Base-by-base conservation (phyloP, 1,140 invertebrate species). In the Protaetia brevitarsis region DNA sequence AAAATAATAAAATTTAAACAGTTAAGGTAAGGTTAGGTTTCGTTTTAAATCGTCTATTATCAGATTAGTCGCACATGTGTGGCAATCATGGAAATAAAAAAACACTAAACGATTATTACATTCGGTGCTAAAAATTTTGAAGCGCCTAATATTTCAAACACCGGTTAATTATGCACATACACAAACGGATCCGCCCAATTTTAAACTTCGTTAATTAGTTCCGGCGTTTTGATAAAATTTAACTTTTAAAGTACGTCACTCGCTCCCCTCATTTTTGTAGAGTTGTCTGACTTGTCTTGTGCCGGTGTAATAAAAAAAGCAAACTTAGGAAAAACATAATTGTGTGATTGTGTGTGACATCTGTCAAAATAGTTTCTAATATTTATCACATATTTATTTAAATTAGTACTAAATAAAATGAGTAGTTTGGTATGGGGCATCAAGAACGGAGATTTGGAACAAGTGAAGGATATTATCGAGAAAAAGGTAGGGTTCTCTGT, bases 401-500 rank as follows among this genome's bases (percentile, higher is more conserved):
- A 63, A 51, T 30, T 67, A 66, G 61, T 60, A 26, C 10, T 30
- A 62, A 23, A 51, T 51, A 60, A 74, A 68, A 76, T 76, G 75
- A 76, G 75, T 45, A 90, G 91, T 80, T 86, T 95, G 77, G 88
- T 94, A 67, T 96, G 94, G 93, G 91, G 90, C 75, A 91, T 97
- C 68, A 96, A 96, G 83, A 97, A 96, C 79, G 94, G 94, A 58
- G 95, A 97, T 79, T 83, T 96, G 72, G 93, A 95, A 72, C 88
- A 92, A 82, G 93, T 97, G 13, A 90, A 91, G 80, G 88, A 93
- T 77, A 87, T 91, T 68, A 85, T 96, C 68, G 92, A 93, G 79
- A 88, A 89, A 79, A 91, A 92, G 85, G 90, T 91, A 83, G 80
- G 4, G 5, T 19, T 45, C 11, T 13, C 8, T 45, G 1, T 45